Conservation (phyloP, 2,797 vertebrate species). For the Babyrousa celebensis region DNA sequence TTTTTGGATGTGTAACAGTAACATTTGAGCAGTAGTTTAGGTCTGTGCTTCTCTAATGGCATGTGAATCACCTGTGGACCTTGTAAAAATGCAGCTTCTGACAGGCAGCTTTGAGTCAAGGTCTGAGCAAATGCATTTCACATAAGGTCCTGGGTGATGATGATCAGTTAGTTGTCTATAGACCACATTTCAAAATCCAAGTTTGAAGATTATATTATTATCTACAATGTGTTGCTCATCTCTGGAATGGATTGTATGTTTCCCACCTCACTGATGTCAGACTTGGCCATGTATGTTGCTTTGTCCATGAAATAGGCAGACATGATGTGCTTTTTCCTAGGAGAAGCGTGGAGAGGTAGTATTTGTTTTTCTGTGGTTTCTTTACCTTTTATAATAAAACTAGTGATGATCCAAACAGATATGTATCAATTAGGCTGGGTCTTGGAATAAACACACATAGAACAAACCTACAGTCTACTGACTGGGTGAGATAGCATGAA, state of each 20-base stretch:
- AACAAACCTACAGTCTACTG: background rate
- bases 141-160: background rate
- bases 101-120: background rate
- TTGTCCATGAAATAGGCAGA: background rate
- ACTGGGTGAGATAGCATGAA: background rate
- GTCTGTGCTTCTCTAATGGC: background rate
- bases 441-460: background rate
- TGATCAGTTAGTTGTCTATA: background rate
- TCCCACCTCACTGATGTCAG: background rate
- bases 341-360: background rate
- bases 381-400: background rate
- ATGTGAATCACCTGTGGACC: background rate
- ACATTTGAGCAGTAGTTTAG: background rate
- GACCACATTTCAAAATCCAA: background rate
- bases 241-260: background rate
- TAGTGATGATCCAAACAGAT: background rate
- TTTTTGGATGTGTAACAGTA: background rate
- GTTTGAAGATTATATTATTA: background rate
- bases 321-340: background rate
- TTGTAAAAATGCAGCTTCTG: background rate
- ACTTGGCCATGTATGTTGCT: background rate
- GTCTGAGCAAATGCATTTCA: slow-evolving; percentile 3
- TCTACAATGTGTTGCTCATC: background rate
- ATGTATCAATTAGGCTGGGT: background rate
- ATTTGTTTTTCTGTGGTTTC: background rate